phyloP scores from a whole-genome alignment of 2,888 invertebrate species.

The Drosophila villosipedis region DNA sequence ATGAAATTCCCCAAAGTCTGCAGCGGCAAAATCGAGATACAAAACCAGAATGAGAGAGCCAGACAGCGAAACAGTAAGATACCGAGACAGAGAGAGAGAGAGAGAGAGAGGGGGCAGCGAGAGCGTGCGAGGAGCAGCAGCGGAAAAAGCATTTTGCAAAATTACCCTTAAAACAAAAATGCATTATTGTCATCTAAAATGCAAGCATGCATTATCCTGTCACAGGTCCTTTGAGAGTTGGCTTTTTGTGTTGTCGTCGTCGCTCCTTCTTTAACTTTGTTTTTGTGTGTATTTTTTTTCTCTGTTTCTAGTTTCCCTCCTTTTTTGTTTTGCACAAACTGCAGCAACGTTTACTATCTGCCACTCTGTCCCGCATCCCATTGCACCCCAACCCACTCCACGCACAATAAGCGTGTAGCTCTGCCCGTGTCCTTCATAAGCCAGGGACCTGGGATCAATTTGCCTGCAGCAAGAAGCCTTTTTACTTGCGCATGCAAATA shows the following conservation, averaged over 20 bases:
- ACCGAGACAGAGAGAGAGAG: background rate
- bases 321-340: slow-evolving; percentile 42
- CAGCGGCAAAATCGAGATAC: slow-evolving; percentile 48
- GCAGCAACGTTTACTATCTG: slow-evolving; percentile 75
- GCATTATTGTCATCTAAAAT: slow-evolving; percentile 84
- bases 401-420: slow-evolving; percentile 42
- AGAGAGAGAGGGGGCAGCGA: background rate
- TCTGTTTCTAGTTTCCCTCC: slow-evolving; percentile 9
- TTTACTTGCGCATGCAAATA: slow-evolving; percentile 81
- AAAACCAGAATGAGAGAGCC: background rate
- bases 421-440: slow-evolving; percentile 74
- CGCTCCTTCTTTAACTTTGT: slow-evolving; percentile 40
- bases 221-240: slow-evolving; percentile 84
- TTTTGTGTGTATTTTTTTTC: slow-evolving; percentile 14
- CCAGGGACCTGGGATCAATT: slow-evolving; percentile 82
- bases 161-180: slow-evolving; percentile 83
- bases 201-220: slow-evolving; percentile 85
- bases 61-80: background rate
- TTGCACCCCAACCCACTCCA: slow-evolving; percentile 2
- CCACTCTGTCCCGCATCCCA: slow-evolving; percentile 17
- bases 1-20: slow-evolving; percentile 77
- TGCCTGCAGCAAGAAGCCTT: slow-evolving; percentile 79
- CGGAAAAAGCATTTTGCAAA: slow-evolving; percentile 79
- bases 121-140: slow-evolving; percentile 23
- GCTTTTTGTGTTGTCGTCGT: slow-evolving; percentile 65